Evolutionary conservation across 2,113 vertebrate genomes (phyloP).

Genomic region (Cyrtonyx montezumae): DNA sequence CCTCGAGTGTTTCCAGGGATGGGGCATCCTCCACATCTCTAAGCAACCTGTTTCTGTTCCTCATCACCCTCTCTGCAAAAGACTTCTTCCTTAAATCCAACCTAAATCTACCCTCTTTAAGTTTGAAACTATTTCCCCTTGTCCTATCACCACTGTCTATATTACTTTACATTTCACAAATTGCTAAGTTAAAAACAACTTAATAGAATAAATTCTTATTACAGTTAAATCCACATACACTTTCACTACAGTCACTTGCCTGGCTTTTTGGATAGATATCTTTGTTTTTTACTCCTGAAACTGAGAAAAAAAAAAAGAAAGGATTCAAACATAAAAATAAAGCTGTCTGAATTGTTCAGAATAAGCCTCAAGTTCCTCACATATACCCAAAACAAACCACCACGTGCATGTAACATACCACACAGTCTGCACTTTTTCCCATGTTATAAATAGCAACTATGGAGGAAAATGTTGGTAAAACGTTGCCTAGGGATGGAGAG

Average conservation of each 20-base stretch:
- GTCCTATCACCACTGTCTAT: too few relatives aligned
- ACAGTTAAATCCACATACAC: neutral
- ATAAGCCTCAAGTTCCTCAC: conserved; percentile 12
- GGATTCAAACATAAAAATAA: neutral
- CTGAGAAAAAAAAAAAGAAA: neutral
- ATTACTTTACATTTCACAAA: neutral
- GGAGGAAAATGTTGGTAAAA: neutral
- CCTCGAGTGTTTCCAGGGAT: too few relatives aligned
- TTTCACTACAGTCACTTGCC: neutral
- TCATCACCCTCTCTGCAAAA: too few relatives aligned
- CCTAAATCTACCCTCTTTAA: too few relatives aligned
- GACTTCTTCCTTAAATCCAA: too few relatives aligned
- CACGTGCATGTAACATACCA: neutral
- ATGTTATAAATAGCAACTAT: conserved; percentile 2
- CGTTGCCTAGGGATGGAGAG: neutral
- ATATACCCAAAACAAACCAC: neutral
- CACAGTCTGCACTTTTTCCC: neutral
- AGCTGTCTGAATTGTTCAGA: neutral
- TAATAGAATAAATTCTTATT: neutral
- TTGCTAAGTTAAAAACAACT: neutral
- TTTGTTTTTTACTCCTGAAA: neutral
- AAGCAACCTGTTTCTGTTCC: too few relatives aligned
- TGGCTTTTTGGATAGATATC: neutral
- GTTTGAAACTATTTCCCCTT: too few relatives aligned
- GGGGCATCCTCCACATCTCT: too few relatives aligned